These are phyloP conservation scores for Aethes cnicana DNA, from an alignment of 2,888 invertebrate genomes.

Conservation along the genomic window DNA sequence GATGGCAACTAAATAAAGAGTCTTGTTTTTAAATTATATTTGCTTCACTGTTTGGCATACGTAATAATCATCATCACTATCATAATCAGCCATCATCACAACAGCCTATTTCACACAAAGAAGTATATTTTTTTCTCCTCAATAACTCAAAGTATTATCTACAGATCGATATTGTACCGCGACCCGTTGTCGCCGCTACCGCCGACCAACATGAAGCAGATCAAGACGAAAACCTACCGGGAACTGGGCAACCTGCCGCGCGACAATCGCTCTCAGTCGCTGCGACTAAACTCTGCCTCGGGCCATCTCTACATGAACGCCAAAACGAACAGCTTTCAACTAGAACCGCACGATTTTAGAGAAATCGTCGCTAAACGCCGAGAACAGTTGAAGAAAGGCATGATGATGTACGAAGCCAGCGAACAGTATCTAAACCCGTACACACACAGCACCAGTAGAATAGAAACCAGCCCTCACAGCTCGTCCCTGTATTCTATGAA, in stretches of 20 bases:
- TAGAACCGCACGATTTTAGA: slow-evolving; percentile 73
- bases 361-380: slow-evolving; percentile 72
- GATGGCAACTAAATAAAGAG: too few relatives aligned
- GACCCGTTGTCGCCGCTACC: slow-evolving; percentile 74
- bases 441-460: slow-evolving; percentile 54
- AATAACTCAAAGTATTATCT: slow-evolving; percentile 32
- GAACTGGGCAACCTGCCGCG: slow-evolving; percentile 65
- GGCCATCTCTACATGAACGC: slow-evolving; percentile 80
- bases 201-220: slow-evolving; percentile 67
- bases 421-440: slow-evolving; percentile 60
- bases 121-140: too few relatives aligned
- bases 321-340: slow-evolving; percentile 70
- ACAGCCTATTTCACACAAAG: too few relatives aligned
- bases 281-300: slow-evolving; percentile 74
- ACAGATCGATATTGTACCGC: slow-evolving; percentile 68
- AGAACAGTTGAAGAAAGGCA: slow-evolving; percentile 68
- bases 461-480: slow-evolving; percentile 61
- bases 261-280: slow-evolving; percentile 66
- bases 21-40: too few relatives aligned
- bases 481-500: slow-evolving; percentile 72
- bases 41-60: too few relatives aligned
- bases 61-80: too few relatives aligned
- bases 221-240: slow-evolving; percentile 61
- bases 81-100: too few relatives aligned
- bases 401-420: slow-evolving; percentile 66